Conservation (phyloP, 2,113 vertebrate genomes). For the Parotia lawesii region DNA sequence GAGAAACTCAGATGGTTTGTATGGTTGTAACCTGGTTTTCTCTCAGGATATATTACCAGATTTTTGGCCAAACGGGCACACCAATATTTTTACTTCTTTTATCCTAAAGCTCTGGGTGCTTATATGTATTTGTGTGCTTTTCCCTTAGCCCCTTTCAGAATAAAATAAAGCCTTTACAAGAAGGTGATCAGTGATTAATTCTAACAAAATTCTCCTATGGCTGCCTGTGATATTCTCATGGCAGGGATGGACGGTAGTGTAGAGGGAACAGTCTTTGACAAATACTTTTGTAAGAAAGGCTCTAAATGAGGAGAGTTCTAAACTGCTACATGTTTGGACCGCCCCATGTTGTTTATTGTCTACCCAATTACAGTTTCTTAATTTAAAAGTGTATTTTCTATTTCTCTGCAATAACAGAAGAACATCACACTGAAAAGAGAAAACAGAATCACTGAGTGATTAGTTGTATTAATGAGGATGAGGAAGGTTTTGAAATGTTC, state of each 20-base stretch:
- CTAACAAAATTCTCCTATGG: not conserved
- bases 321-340: not conserved
- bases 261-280: not conserved
- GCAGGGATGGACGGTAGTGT: not conserved
- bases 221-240: accelerated
- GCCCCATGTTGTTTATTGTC: not conserved
- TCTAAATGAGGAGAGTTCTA: not conserved
- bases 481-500: not conserved
- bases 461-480: not conserved
- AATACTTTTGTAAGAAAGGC: not conserved
- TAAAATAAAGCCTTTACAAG: not conserved
- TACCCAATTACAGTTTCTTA: not conserved
- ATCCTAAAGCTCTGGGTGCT: not conserved
- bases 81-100: not conserved
- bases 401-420: not conserved
- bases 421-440: not conserved
- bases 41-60: no score
- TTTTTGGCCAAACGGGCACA: no score
- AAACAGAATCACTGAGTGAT: not conserved
- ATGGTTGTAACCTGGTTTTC: no score
- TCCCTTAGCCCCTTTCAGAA: not conserved
- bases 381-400: not conserved
- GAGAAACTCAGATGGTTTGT: not conserved
- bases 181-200: not conserved
- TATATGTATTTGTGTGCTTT: not conserved